These are phyloP conservation scores for Alectoris magna DNA, from an alignment of 2,797 vertebrate species.

Conservation along the genomic window DNA sequence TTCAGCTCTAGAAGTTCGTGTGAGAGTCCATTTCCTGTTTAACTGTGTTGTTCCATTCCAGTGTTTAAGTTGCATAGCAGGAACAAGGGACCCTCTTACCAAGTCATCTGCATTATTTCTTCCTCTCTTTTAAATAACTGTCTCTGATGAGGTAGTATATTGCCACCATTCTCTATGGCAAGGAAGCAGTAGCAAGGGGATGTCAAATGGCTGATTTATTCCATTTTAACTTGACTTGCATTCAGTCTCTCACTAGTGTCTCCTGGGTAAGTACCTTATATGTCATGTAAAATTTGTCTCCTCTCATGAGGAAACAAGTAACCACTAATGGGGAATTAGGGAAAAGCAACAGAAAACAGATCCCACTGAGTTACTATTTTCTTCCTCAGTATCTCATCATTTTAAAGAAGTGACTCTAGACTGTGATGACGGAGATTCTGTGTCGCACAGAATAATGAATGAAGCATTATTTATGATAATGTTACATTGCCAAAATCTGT, in stretches of 20 bases:
- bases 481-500: background rate
- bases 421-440: background rate
- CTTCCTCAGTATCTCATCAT: background rate
- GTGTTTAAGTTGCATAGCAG: background rate
- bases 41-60: background rate
- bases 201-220: slow-evolving; percentile 1
- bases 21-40: background rate
- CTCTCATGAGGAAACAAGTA: background rate
- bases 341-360: background rate
- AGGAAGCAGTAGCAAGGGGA: background rate
- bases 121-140: background rate
- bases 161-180: background rate
- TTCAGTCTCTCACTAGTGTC: background rate
- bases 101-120: background rate
- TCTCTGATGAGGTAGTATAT: background rate
- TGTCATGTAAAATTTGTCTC: background rate
- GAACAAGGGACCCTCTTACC: background rate
- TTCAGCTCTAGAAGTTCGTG: background rate
- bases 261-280: background rate
- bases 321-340: background rate
- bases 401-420: background rate
- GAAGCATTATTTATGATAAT: background rate
- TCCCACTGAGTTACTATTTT: background rate
- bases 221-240: background rate
- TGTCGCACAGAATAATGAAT: background rate